Base-by-base conservation (phyloP, 2,797 vertebrate species). In the Dipus sagitta region DNA sequence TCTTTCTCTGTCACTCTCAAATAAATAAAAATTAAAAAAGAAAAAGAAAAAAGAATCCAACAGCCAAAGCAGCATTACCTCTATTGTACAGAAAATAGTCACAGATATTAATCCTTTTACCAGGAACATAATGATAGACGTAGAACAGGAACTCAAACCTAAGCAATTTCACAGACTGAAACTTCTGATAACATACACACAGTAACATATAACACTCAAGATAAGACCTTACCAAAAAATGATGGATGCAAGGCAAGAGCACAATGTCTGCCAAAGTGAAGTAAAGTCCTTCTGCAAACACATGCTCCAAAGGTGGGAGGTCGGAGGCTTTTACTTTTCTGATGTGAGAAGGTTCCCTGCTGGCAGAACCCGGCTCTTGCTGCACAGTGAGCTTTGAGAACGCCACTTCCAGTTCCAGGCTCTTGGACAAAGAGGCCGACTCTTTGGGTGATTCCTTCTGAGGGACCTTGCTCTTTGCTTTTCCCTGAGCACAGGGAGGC, bases 261-360 rank as follows among this genome's bases (percentile, higher is more conserved):
- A 99, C 99, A 21, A 99, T 97, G 96, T 99, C 99, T 5, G 99
- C 98, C 97, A 99, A 97, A 15, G 99, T 99, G 97, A 99, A 99
- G 98, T 99, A 99, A 71, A 99, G 98, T 11, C 99, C 99, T 97
- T 99, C 99, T 0, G 99, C 99, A 98, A 99, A 99, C 96, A 99
- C 92, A 0, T 99, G 99, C 93, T 99, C 99, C 97, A 99, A 97
- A 1, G 97, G 96, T 0, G 99, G 99, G 62, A 99, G 98, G 32
- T 99, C 99, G 1, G 98, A 96, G 1, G 98, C 99, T 97, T 98
- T 99, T 70, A 98, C 98, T 98, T 99, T 99, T 96, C 99, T 99
- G 97, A 99, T 98, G 96, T 99, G 97, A 90, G 98, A 96, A 87
- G 98, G 98, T 97, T 99, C 99, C 96, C 99, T 99, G 96, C 88